Evolutionary conservation across 2,888 invertebrate genomes (phyloP), one percentile per base, ranked within the genome.

Genomic region (Nebria salina): DNA sequence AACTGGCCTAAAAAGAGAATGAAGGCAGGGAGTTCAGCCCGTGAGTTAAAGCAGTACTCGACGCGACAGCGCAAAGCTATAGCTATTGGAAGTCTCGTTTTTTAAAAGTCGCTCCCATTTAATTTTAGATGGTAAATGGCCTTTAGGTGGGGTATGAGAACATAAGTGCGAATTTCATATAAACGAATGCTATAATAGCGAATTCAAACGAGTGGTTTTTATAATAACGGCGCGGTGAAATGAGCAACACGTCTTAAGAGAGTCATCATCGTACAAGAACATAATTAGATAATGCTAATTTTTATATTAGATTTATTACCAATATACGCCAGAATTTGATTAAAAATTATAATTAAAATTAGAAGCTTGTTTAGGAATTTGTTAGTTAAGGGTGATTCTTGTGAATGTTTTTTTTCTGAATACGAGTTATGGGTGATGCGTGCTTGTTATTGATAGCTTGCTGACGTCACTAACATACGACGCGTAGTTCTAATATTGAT

Each of bases 111-210:
- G 26, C 26, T 70, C 20, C 73, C 42, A 34, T 72, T 78, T 77
- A 78, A 78, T 65, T 78, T 78, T 65, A 78, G 73, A 78, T 78
- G 73, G 78, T 41, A 78, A 78, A 73, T 78, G 78, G 78, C 78
- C 65, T 78, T 78, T 78, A 78, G 65, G 34, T 78, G 43, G 75
- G 25, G 26, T 25, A 54, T 54, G 11, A 54, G 54, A 54, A 54
- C 54, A 54, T 54, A 54, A 8, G 54, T 7, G 13, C 54, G 54
- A 54, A 54, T 11, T 54, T 13, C 54, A 54, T 54, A 54, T 54
- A 54, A 54, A 54, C 54, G 54, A 54, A 13, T 54, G 54, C 4
- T 7, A 7, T 54, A 54, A 54, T 54, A 54, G 54, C 54, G 54
- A 13, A 11, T 54, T 54, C 54, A 54, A 54, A 54, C 9, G 6